A percentile compares a stretch with the other conserved stretches of the same genome.
These are phyloP conservation scores for Syrrhaptes paradoxus DNA, from an alignment of 2,113 vertebrate genomes.

Conservation along the genomic window DNA sequence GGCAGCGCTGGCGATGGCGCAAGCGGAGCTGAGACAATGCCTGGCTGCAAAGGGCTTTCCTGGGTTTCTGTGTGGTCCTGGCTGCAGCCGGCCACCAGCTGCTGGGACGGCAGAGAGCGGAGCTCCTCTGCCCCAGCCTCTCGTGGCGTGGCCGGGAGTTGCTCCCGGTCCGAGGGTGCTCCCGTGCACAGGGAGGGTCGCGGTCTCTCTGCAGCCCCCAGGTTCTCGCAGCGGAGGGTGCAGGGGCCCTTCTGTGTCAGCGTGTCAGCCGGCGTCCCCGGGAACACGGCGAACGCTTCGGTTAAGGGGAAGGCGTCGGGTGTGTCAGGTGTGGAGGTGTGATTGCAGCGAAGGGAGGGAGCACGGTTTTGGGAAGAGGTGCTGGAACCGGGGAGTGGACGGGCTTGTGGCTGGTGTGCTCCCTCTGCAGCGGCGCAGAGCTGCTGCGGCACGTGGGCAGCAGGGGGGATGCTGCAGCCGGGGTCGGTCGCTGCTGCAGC, in stretches of 20 bases:
- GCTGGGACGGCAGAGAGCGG: fast-evolving
- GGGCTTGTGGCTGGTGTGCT: not conserved
- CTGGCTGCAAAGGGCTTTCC: not conserved
- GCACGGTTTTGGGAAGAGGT: not conserved
- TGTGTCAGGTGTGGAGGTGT: not conserved
- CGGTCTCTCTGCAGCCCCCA: fast-evolving
- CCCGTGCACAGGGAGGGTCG: fast-evolving
- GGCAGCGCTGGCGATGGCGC: not conserved
- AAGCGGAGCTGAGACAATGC: not conserved
- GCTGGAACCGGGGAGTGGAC: not conserved
- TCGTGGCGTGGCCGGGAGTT: fast-evolving
- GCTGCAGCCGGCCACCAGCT: not conserved
- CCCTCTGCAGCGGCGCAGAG: not conserved
- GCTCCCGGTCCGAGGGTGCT: not conserved
- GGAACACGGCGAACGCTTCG: fast-evolving
- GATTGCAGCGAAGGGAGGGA: not conserved
- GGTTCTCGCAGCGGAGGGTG: fast-evolving
- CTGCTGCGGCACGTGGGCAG: fast-evolving
- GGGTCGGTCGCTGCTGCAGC: not conserved
- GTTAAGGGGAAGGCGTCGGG: not conserved
- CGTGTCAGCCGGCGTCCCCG: too few species aligned
- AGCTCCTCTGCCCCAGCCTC: not conserved
- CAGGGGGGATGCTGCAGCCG: too few species aligned
- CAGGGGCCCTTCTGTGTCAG: fast-evolving
- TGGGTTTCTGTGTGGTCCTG: not conserved